Evolutionary conservation across 1,140 invertebrate species (phyloP), one percentile per base, ranked within the genome.

Genomic region (Brachystomella parvula): DNA sequence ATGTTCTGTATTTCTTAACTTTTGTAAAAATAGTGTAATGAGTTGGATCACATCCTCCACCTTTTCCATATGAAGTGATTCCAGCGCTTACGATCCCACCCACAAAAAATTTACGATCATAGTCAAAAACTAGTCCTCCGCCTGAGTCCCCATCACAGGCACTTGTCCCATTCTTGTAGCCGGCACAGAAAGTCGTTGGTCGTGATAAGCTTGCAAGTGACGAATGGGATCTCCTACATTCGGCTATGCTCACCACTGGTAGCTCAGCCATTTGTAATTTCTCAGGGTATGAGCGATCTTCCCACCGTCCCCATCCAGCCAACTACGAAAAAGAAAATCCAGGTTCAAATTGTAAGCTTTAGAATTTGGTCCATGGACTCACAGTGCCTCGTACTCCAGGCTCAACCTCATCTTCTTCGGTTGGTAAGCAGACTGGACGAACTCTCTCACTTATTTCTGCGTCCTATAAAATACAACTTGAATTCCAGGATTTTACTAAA

Each of bases 21-120:
- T 44, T 33, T 39, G 60, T 61, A 39, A 61, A 61, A 24, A 35
- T 35, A 2, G 60, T 61, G 60, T 61, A 61, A 35, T 61, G 26
- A 15, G 3, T 33, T 24, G 29, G 30, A n/a, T 61, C 31, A 33
- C 60, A 61, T 21, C 60, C 60, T 3, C 60, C 60, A 39, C 21
- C 21, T 21, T 21, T 6, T 33, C 28, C 2, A 26, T 53, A 15
- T 17, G 49, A 53, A 33, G 15, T 61, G 29, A 61, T 32, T 61
- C 60, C 60, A 12, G 60, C 60, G 29, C 30, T 33, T 17, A 61
- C 60, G 24, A 61, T 61, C 28, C 60, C 60, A 35, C 39, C 3
- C n/a, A 61, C n/a, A 61, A 61, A 35, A 6, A 6, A 61, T 44
- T 44, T 32, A 6, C 31, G 12, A 21, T 32, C 12, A 3, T 61